phyloP scores from a whole-genome alignment of 2,888 invertebrate species.

The Keiferia lycopersicella region DNA sequence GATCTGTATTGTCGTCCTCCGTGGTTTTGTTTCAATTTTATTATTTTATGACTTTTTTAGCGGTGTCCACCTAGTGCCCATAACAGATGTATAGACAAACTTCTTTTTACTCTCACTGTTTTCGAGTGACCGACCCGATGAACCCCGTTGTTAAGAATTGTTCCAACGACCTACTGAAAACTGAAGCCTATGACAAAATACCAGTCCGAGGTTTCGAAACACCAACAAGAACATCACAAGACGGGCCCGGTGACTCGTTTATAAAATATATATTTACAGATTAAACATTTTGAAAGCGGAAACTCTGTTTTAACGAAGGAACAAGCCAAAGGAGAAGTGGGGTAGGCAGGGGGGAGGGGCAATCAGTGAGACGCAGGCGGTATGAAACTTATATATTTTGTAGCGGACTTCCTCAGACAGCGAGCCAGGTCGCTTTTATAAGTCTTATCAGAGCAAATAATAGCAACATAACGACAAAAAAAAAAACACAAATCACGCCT shows the following conservation, averaged over 20 bases:
- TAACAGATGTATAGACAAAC: too few relatives aligned
- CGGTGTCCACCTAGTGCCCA: too few relatives aligned
- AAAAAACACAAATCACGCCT: too few relatives aligned
- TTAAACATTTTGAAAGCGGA: constrained; percentile 15
- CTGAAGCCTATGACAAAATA: too few relatives aligned
- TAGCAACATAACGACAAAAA: too few relatives aligned
- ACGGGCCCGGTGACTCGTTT: not conserved
- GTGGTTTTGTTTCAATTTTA: too few relatives aligned
- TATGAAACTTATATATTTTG: constrained; percentile 9
- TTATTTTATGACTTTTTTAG: too few relatives aligned
- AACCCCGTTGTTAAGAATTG: too few relatives aligned
- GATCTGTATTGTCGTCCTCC: too few relatives aligned
- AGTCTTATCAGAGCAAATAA: not conserved
- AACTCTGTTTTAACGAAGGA: constrained; percentile 16
- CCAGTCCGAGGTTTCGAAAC: not conserved
- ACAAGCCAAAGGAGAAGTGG: not conserved
- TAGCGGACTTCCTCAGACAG: constrained; percentile 5
- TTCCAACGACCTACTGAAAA: too few relatives aligned
- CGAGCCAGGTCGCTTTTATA: not conserved
- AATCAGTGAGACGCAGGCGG: constrained; percentile 2
- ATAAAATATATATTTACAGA: constrained; percentile 13
- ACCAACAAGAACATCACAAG: not conserved
- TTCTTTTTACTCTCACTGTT: too few relatives aligned
- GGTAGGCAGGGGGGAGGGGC: not conserved
- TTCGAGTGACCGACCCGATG: too few relatives aligned